These are phyloP conservation scores for Paralvinella palmiformis DNA, from an alignment of 1,140 invertebrate genomes.

Conservation along the genomic window DNA sequence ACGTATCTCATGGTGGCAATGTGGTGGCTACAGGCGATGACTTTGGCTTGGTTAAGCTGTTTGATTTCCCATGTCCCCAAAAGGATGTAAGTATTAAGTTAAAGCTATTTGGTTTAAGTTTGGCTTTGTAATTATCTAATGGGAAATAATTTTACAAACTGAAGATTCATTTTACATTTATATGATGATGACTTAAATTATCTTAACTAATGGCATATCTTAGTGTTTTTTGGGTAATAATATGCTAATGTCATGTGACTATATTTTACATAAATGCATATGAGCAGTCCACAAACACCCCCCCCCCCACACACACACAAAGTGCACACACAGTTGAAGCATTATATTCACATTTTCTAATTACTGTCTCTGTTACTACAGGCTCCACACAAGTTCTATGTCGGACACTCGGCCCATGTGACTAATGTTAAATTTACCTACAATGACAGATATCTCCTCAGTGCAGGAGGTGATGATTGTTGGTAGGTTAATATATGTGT, in stretches of 20 bases:
- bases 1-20: constrained; percentile 42
- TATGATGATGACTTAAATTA: not conserved
- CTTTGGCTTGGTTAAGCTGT: constrained; percentile 48
- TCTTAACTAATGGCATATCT: not conserved
- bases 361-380: constrained; percentile 13
- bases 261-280: too few species aligned
- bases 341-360: too few species aligned
- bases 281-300: too few species aligned
- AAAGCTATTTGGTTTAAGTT: not conserved
- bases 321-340: too few species aligned
- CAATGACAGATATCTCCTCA: constrained; percentile 43
- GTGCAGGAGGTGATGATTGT: constrained; percentile 47
- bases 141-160: too few species aligned
- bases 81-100: constrained; percentile 40
- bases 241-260: too few species aligned
- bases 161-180: constrained; percentile 1
- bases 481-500: constrained; percentile 38
- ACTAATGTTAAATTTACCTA: constrained; percentile 46
- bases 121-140: not conserved
- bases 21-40: constrained; percentile 50
- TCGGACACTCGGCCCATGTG: constrained; percentile 48
- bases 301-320: too few species aligned
- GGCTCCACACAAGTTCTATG: constrained; percentile 37
- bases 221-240: too few species aligned
- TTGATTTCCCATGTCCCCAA: constrained; percentile 43